Base-by-base conservation (phyloP, 2,888 invertebrate species). In the Tuberolachnus salignus region DNA sequence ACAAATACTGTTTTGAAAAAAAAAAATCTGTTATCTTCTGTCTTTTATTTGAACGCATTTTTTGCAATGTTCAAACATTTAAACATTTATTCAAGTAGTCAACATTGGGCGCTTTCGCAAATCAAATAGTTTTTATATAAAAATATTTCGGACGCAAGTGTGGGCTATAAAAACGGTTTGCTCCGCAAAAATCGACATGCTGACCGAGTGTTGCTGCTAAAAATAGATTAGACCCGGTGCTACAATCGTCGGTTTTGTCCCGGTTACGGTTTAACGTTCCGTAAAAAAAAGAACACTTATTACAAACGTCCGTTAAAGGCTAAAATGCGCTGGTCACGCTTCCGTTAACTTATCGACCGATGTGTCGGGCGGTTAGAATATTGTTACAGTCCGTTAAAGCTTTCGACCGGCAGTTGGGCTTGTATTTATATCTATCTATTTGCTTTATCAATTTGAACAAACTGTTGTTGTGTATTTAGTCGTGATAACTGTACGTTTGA, bases 231-330 rank as follows among this genome's bases (percentile, higher is more conserved):
- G 26, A 34, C 34, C 61, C 61, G 34, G 61, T 61, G 34, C 34
- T 16, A 61, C 61, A 61, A 61, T 61, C 34, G n/a, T 61, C 10
- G 34, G 61, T 61, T 61, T 34, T 61, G 61, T 61, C 4, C 34
- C 34, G 34, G n/a, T 61, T 61, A 61, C 61, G 34, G 34, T 61
- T 61, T 61, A 61, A 61, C 34, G 61, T 34, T 34, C 61, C 34
- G 61, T 61, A 61, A 61, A 61, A 61, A 34, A 34, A 10, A 61
- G 34, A 1, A 34, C 59, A 9, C 14, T 26, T 59, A 59, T 34
- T 59, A 16, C 59, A 59, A 59, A 26, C 59, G 59, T 34, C 59
- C 34, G 59, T 59, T n/a, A 16, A 59, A 13, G 34, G 16, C 34
- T 61, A 61, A 34, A 34, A 61, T 34, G 61, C 34, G 61, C 34